These are phyloP conservation scores for Gymnocephalus cernua DNA, from an alignment of 2,113 vertebrate species.

Conservation along the genomic window DNA sequence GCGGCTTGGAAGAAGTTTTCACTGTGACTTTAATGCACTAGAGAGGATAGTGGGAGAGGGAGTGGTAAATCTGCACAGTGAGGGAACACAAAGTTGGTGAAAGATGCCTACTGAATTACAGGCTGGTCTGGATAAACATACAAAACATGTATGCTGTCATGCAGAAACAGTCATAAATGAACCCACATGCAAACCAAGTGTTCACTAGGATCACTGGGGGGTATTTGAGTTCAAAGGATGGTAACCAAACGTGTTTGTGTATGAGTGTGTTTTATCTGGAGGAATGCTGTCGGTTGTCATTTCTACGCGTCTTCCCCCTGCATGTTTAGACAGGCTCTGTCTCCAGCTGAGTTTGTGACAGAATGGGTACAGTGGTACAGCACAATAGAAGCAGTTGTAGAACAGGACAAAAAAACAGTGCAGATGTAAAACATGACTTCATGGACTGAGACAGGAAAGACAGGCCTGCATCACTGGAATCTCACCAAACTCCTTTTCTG, in stretches of 20 bases:
- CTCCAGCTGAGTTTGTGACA: constrained; percentile 69
- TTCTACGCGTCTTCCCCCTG: constrained; percentile 42
- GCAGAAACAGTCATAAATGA: constrained; percentile 33
- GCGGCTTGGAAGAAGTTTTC: constrained; percentile 28
- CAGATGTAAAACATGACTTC: background rate
- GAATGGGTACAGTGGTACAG: constrained; percentile 73
- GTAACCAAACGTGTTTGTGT: constrained; percentile 22
- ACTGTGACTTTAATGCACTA: constrained; percentile 9
- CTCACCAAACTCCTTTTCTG: background rate
- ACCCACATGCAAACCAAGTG: constrained; percentile 16
- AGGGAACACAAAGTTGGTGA: constrained; percentile 25
- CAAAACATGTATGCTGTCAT: constrained; percentile 9
- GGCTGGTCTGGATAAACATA: constrained; percentile 34
- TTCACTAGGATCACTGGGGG: constrained; percentile 14
- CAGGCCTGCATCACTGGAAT: background rate
- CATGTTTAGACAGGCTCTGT: constrained; percentile 68
- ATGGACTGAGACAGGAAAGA: background rate
- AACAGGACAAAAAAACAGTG: constrained; percentile 16
- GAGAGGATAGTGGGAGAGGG: background rate
- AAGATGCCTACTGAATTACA: background rate
- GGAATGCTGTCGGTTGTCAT: constrained; percentile 75
- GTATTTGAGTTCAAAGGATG: constrained; percentile 54
- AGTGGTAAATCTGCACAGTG: background rate
- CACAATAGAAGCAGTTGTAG: constrained; percentile 13
- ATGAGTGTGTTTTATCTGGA: constrained; percentile 34